phyloP scores from a whole-genome alignment of 2,888 invertebrate genomes.

The Drosophila flavopinicola region DNA sequence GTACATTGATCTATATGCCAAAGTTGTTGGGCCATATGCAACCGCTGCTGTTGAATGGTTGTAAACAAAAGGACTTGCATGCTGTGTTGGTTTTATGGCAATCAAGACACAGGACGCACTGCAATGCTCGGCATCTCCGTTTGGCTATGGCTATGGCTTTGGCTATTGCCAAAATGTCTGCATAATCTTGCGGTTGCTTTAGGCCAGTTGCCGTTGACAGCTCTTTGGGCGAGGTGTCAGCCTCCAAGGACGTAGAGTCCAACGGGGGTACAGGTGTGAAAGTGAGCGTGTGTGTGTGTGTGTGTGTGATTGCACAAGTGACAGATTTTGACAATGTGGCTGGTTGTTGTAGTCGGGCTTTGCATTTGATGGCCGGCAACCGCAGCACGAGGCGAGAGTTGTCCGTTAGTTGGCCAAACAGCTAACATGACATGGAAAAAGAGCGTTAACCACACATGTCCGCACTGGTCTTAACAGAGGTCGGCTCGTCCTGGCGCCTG shows the following conservation, averaged over 20 bases:
- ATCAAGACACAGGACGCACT: constrained; percentile 17
- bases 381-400: constrained; percentile 33
- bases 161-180: constrained; percentile 41
- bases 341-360: constrained; percentile 29
- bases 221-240: constrained; percentile 42
- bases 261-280: constrained; percentile 22
- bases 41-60: background rate
- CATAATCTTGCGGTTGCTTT: constrained; percentile 52
- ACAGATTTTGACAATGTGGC: constrained; percentile 68
- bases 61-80: background rate
- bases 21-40: background rate
- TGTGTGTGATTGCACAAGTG: constrained; percentile 33
- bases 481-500: too few relatives aligned
- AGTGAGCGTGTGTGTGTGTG: constrained; percentile 13
- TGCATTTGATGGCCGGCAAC: constrained; percentile 53
- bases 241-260: constrained; percentile 5
- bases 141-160: too few relatives aligned
- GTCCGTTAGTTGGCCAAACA: constrained; percentile 33
- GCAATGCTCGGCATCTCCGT: background rate
- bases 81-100: constrained; percentile 21
- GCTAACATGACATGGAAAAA: constrained; percentile 59
- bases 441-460: constrained; percentile 60
- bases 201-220: constrained; percentile 26
- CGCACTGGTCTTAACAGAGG: constrained; percentile 41
- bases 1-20: background rate